Conservation (phyloP, 1,140 invertebrate species). For the Metaphire vulgaris region DNA sequence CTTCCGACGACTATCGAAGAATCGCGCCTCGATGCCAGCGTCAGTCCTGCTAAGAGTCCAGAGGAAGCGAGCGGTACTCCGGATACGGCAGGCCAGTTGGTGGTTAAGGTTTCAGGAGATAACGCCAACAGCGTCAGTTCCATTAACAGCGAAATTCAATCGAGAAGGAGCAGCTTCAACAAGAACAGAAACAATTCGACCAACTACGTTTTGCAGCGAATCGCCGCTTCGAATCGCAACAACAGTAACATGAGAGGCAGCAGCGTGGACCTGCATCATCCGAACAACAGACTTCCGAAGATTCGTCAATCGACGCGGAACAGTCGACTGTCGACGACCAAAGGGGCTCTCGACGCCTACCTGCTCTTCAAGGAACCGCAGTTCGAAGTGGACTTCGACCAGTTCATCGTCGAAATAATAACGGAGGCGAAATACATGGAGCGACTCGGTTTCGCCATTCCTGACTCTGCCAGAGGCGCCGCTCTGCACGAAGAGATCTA, state of each 20-base stretch:
- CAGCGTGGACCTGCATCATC: no score
- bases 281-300: neutral
- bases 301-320: neutral
- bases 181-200: neutral
- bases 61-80: no score
- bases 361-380: neutral
- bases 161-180: neutral
- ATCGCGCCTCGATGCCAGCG: neutral
- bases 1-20: neutral
- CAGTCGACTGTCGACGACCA: neutral
- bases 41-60: neutral
- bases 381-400: slow-evolving; percentile 50
- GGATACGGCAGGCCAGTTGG: no score
- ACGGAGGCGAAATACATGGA: slow-evolving; percentile 57
- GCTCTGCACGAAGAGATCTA: slow-evolving; percentile 58
- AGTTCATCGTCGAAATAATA: slow-evolving; percentile 64
- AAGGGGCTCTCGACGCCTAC: no score
- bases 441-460: slow-evolving; percentile 66
- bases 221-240: neutral
- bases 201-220: neutral
- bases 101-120: neutral
- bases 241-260: neutral
- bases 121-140: neutral
- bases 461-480: slow-evolving; percentile 60
- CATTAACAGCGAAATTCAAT: neutral